Base-by-base conservation (phyloP, 2,888 invertebrate species). In the Ptilodon capucinus region DNA sequence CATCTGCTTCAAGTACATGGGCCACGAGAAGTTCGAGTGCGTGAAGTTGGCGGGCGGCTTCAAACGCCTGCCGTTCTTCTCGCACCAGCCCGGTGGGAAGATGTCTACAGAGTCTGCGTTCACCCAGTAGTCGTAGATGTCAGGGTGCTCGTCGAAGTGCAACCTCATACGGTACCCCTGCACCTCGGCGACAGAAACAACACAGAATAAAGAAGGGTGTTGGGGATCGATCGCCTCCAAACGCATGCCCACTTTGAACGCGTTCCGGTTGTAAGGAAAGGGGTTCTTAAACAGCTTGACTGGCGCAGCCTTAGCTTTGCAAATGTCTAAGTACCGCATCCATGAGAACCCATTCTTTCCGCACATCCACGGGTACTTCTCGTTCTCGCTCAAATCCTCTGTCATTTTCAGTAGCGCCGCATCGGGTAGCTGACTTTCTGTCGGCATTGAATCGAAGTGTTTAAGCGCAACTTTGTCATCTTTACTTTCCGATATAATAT, bases 51-150 rank as follows among this genome's bases (percentile, higher is more conserved):
- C 94, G 0, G 98, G 98, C 3, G 97, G 95, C 67, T 95, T 94
- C 48, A 99, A 81, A 19, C 92, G 83, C 46, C 96, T 95, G 1
- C 94, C 93, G 64, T 96, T 96, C 78, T 95, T 95, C 72, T 96
- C 95, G 75, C 98, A 97, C 97, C 97, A 99, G n/a, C 97, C 97
- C 23, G 95, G 93, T 6, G 97, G 97, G 80, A 98, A 98, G 48
- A 99, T 95, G 75, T 97, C 96, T 72, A 94, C 92, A n/a, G 96
- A 96, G 79, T 98, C 97, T 0, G 97, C 96, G 80, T 98, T 97
- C 30, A 95, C 93, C 98, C 98, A 99, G 83, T 97, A 98, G 83
- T 98, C 98, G 73, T 96, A 96, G 75, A 95, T 93, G 48, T 95
- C 95, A 0, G 95, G 94, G 79, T 95, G 98, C 11, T 97, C 98